These are phyloP conservation scores for Halyomorpha halys DNA, from an alignment of 1,140 invertebrate species.

Conservation along the genomic window DNA sequence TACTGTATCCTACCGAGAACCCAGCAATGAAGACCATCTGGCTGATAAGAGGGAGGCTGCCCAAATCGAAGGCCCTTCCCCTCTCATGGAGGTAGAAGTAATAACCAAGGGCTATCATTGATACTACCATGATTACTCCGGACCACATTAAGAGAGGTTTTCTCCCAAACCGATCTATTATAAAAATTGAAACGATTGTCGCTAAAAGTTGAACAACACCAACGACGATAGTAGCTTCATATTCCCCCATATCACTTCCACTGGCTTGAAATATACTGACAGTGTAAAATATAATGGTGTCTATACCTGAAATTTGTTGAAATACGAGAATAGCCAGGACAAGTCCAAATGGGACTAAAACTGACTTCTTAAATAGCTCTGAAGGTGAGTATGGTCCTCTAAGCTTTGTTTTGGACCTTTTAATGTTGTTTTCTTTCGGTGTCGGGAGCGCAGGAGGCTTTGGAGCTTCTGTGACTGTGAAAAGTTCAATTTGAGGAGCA, in stretches of 20 bases:
- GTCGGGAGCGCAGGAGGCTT: background rate
- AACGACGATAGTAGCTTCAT: conserved; percentile 51
- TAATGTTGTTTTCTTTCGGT: background rate
- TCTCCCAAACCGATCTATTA: conserved; percentile 46
- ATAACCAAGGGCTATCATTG: conserved; percentile 42
- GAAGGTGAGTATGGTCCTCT: conserved; percentile 20
- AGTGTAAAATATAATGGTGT: conserved; percentile 58
- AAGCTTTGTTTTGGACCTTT: background rate
- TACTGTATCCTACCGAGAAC: conserved; percentile 43
- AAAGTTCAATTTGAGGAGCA: conserved; percentile 20
- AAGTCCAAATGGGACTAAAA: conserved; percentile 36
- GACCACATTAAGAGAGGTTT: conserved; percentile 40
- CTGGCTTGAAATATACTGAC: conserved; percentile 51
- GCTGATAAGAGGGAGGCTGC: conserved; percentile 38
- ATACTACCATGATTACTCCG: conserved; percentile 40
- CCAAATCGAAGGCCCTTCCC: conserved; percentile 32
- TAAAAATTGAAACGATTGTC: conserved; percentile 40
- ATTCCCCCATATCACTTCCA: conserved; percentile 45
- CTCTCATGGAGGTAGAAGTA: conserved; percentile 44
- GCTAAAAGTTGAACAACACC: conserved; percentile 44
- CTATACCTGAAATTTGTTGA: conserved; percentile 55
- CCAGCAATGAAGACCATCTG: conserved; percentile 41
- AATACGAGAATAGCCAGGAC: conserved; percentile 45
- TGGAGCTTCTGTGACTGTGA: background rate
- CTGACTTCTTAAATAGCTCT: conserved; percentile 22